Percentiles rank a stretch among this genome's conserved stretches.
Conservation (phyloP, 2,888 invertebrate genomes). For the Mactromeris polynyma region DNA sequence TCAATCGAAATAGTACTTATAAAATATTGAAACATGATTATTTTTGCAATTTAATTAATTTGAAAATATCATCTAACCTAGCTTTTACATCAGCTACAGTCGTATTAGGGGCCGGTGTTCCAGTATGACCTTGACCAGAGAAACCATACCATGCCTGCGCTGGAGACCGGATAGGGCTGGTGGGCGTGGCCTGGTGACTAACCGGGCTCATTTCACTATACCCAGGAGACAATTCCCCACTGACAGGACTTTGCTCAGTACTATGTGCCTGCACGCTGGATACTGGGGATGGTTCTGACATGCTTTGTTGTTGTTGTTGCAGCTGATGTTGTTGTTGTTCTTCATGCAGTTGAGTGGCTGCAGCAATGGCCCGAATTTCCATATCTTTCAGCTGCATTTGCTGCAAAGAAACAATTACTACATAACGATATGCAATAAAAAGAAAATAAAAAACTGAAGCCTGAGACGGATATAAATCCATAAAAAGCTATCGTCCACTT, state of each 20-base stretch:
- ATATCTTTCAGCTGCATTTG: conserved; percentile 73
- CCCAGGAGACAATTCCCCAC: conserved; percentile 56
- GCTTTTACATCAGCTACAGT: conserved; percentile 61
- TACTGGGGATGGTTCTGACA: conserved; percentile 64
- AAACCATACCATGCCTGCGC: conserved; percentile 56
- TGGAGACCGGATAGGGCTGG: conserved; percentile 56
- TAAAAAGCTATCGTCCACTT: too few relatives aligned
- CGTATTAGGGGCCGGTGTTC: conserved; percentile 54
- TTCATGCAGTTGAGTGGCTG: conserved; percentile 55
- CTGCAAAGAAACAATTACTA: conserved; percentile 75
- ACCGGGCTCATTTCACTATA: conserved; percentile 56
- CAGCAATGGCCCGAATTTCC: conserved; percentile 59
- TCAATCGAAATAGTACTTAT: too few relatives aligned
- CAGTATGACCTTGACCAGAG: conserved; percentile 41
- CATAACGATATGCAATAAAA: too few relatives aligned
- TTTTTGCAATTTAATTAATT: too few relatives aligned
- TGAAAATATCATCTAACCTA: conserved; percentile 48
- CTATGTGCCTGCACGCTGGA: conserved; percentile 52
- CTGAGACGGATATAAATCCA: too few relatives aligned
- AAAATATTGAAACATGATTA: too few relatives aligned
- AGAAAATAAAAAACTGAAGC: too few relatives aligned
- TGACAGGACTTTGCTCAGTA: conserved; percentile 59
- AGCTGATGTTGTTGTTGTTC: conserved; percentile 68
- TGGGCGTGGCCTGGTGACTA: conserved; percentile 36
- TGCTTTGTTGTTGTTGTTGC: conserved; percentile 61